These are phyloP conservation scores for Rhogogaster chlorosoma DNA, from an alignment of 2,888 invertebrate genomes.

Conservation along the genomic window DNA sequence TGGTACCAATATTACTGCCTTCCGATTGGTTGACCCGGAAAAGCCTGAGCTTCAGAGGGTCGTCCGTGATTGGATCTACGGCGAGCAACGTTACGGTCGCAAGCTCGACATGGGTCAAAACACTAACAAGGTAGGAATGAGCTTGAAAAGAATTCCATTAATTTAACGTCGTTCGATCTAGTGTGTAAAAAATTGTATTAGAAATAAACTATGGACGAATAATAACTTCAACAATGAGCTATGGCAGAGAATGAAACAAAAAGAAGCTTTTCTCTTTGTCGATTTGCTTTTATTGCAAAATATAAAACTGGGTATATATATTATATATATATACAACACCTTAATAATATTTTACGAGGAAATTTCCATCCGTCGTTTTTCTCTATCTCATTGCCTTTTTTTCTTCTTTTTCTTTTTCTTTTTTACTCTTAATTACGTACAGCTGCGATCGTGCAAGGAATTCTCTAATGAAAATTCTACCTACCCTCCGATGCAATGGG, in stretches of 20 bases:
- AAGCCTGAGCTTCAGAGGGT: constrained; percentile 89
- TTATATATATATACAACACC: not conserved
- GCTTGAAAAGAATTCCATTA: constrained; percentile 34
- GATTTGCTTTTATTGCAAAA: not conserved
- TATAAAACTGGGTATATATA: not conserved
- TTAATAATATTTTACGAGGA: not conserved
- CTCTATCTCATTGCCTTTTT: not conserved
- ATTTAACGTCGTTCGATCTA: not conserved
- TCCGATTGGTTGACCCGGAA: constrained; percentile 92
- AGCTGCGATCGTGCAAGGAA: constrained; percentile 17
- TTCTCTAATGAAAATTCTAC: constrained; percentile 23
- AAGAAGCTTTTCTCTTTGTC: not conserved
- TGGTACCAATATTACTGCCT: constrained; percentile 96
- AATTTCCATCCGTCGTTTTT: not conserved
- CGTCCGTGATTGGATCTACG: constrained; percentile 89
- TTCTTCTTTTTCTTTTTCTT: not conserved
- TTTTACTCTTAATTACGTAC: not conserved
- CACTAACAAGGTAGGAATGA: constrained; percentile 79
- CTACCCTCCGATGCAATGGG: not conserved
- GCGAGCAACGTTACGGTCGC: constrained; percentile 84
- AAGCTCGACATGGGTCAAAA: constrained; percentile 82
- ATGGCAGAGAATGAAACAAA: not conserved
- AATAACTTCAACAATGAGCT: not conserved
- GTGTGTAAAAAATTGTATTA: not conserved
- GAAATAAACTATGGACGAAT: not conserved